Conservation (phyloP, 2,888 invertebrate species). For the Scaptomyza parva region DNA sequence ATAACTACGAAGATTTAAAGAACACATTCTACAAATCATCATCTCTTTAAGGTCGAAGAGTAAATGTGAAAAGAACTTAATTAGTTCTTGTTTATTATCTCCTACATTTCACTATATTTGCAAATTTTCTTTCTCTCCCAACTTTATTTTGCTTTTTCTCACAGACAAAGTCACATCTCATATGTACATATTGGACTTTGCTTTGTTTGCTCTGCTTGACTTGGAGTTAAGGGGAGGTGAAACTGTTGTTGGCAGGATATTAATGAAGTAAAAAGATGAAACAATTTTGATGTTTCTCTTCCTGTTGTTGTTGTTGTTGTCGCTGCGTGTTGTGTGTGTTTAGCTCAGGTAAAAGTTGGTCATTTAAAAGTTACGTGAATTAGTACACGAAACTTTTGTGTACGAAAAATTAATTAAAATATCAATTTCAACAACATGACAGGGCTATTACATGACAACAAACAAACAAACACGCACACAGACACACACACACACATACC, state of each 20-base stretch:
- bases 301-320: neutral
- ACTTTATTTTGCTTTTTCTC: neutral
- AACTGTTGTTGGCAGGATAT: slow-evolving; percentile 45
- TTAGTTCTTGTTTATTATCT: neutral
- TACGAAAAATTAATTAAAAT: slow-evolving; percentile 72
- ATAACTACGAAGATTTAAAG: too few species aligned
- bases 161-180: neutral
- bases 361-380: slow-evolving; percentile 62
- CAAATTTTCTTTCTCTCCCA: neutral
- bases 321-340: too few species aligned
- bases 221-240: neutral
- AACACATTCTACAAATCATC: too few species aligned
- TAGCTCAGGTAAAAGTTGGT: slow-evolving; percentile 63
- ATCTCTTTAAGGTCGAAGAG: too few species aligned
- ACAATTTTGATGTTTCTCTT: slow-evolving; percentile 8
- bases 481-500: neutral
- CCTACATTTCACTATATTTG: neutral
- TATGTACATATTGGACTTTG: slow-evolving; percentile 18
- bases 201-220: slow-evolving; percentile 5
- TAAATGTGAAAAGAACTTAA: too few species aligned
- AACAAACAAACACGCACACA: slow-evolving; percentile 17
- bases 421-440: slow-evolving; percentile 70
- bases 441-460: slow-evolving; percentile 39
- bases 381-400: slow-evolving; percentile 42
- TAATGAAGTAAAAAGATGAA: slow-evolving; percentile 40